Percentiles rank a stretch among this genome's conserved stretches.
Evolutionary conservation across 37 sponge, comb jelly and placozoan genomes (phyloP).

Genomic region (Dysidea cf. avara): DNA sequence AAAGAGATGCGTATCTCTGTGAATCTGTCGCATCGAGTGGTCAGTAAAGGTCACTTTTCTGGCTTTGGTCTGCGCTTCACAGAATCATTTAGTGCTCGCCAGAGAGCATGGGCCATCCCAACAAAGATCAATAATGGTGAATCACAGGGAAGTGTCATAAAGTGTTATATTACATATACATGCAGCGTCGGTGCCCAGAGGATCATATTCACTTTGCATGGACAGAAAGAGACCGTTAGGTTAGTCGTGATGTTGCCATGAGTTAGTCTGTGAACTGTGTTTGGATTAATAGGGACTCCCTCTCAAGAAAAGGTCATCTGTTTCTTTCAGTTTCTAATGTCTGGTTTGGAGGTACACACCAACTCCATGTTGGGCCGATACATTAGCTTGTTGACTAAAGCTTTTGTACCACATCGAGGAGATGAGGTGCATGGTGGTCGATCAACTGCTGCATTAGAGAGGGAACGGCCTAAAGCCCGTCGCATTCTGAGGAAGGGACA

Average conservation of each 20-base stretch:
- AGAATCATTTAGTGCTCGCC: slow-evolving; percentile 60
- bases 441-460: neutral
- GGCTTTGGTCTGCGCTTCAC: slow-evolving; percentile 72
- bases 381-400: slow-evolving; percentile 24
- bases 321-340: slow-evolving; percentile 65
- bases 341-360: slow-evolving; percentile 68
- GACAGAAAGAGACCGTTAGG: slow-evolving; percentile 22
- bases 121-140: slow-evolving; percentile 10
- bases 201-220: slow-evolving; percentile 30
- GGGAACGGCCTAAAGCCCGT: no score
- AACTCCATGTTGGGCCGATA: slow-evolving; percentile 74
- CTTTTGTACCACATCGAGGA: no score
- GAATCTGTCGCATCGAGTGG: slow-evolving; percentile 63
- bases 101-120: slow-evolving; percentile 66
- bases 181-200: slow-evolving; percentile 31
- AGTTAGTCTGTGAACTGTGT: neutral
- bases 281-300: slow-evolving; percentile 11
- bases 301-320: slow-evolving; percentile 42
- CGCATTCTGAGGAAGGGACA: no score
- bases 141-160: no score
- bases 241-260: neutral
- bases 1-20: slow-evolving; percentile 68
- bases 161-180: neutral
- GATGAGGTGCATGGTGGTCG: no score
- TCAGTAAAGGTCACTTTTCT: slow-evolving; percentile 51